A percentile compares a stretch with the other conserved stretches of the same genome.
These are phyloP conservation scores for human (Homo sapiens) DNA, from an alignment of 2,113 vertebrate genomes.

Conservation along the genomic window GRCh38 chr2:174747501-174748000, in stretches of 20 bases:
- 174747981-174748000: not conserved
- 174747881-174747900: not conserved
- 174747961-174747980: not conserved
- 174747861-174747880: not conserved
- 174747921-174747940: not conserved
- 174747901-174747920: not conserved
- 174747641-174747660: not conserved
- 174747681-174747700: not conserved
- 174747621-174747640: not conserved
- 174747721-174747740: not conserved
- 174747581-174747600: not conserved
- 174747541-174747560: no score
- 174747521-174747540: no score
- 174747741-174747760: not conserved
- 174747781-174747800: not conserved
- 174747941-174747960: not conserved
- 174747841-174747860: not conserved
- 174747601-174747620: not conserved
- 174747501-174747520: no score
- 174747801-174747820: not conserved
- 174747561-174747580: no score
- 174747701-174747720: constrained; percentile 28
- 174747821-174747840: not conserved
- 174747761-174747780: not conserved
- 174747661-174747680: not conserved